Evolutionary conservation across 2,797 vertebrate genomes (phyloP).

Genomic region (Tokudaia tokunoshimensis): DNA sequence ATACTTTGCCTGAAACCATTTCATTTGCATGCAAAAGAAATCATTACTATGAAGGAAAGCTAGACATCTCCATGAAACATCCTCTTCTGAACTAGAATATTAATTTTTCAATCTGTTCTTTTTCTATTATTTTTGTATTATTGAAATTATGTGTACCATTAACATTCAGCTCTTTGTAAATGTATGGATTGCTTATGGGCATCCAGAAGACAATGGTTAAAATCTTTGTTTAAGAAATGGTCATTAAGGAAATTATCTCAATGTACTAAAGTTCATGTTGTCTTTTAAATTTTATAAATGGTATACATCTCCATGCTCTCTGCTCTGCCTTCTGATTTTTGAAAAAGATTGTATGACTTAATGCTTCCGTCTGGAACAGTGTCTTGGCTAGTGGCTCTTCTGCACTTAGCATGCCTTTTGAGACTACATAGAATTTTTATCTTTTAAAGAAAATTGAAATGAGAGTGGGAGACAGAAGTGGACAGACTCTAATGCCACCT

Average conservation of each 20-base stretch:
- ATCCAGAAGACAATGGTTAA: not conserved
- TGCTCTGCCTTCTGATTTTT: slow-evolving; percentile 1
- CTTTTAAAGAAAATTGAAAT: not conserved
- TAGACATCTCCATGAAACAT: slow-evolving; percentile 40
- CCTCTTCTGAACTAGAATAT: slow-evolving; percentile 68
- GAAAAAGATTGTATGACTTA: not conserved
- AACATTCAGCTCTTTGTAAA: slow-evolving; percentile 49
- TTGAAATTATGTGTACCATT: slow-evolving; percentile 64
- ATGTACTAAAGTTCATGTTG: slow-evolving; percentile 4
- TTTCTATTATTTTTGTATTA: slow-evolving; percentile 74
- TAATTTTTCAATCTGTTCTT: slow-evolving; percentile 77
- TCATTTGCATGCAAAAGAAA: slow-evolving; percentile 78
- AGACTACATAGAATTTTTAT: not conserved
- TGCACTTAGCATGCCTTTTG: not conserved
- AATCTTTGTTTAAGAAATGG: slow-evolving; percentile 48
- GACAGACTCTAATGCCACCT: not conserved
- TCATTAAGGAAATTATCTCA: slow-evolving; percentile 45
- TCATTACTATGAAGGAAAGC: not conserved
- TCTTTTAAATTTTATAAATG: slow-evolving; percentile 36
- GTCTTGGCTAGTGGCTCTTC: not conserved
- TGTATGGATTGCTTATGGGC: not conserved
- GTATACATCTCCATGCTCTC: not conserved
- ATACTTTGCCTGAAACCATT: slow-evolving; percentile 58
- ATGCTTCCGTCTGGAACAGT: not conserved
- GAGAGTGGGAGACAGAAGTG: not conserved